A percentile compares a stretch with the other conserved stretches of the same genome.
phyloP scores from a whole-genome alignment of 2,113 vertebrate species.

The Gorsachius goisagi region DNA sequence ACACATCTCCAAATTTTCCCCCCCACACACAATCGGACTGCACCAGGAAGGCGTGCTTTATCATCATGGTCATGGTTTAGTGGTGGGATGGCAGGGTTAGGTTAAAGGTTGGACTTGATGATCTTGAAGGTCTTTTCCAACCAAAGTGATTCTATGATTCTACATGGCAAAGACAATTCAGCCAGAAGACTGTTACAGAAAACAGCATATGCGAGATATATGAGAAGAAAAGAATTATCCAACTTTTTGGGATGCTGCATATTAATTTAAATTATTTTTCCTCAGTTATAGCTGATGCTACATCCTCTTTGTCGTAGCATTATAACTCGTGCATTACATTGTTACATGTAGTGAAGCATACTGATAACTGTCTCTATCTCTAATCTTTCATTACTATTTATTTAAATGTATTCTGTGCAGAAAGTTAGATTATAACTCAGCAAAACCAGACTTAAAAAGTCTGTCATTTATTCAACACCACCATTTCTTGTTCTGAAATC shows the following conservation, averaged over 20 bases:
- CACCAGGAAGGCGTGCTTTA: too few relatives aligned
- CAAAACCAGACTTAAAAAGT: not conserved
- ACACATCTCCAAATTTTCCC: too few relatives aligned
- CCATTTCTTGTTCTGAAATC: not conserved
- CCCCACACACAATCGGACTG: too few relatives aligned
- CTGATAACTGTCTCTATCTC: not conserved
- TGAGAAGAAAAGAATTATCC: not conserved
- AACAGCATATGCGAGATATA: not conserved
- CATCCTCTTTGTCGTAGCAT: not conserved
- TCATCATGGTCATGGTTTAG: too few relatives aligned
- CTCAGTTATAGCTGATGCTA: not conserved
- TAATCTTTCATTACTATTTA: not conserved
- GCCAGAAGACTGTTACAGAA: not conserved
- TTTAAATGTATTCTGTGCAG: not conserved
- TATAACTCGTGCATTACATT: not conserved
- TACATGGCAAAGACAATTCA: not conserved
- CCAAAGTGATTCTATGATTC: too few relatives aligned
- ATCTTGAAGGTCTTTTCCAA: too few relatives aligned
- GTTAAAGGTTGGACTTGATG: too few relatives aligned
- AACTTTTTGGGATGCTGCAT: not conserved
- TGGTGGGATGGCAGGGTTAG: too few relatives aligned
- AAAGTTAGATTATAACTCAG: not conserved
- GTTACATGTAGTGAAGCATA: not conserved
- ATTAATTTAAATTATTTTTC: not conserved
- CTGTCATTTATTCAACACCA: not conserved